These are phyloP conservation scores for Aphelinus atriplicis DNA, from an alignment of 1,140 invertebrate species.

Conservation along the genomic window DNA sequence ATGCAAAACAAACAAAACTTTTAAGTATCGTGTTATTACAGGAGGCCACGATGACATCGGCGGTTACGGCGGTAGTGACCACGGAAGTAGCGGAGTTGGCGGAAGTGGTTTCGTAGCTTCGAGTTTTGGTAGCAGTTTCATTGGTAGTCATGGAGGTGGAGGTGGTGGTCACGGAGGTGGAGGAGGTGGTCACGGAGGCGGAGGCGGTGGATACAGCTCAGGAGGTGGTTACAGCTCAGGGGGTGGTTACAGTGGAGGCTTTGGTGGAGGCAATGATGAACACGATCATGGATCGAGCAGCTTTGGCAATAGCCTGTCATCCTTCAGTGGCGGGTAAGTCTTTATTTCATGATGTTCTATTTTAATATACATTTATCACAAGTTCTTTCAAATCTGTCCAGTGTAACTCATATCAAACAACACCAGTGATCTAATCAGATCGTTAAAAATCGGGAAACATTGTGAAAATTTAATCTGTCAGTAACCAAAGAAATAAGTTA, in stretches of 20 bases:
- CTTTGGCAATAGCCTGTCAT: constrained; percentile 46
- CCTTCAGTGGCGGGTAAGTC: constrained; percentile 48
- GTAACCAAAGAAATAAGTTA: too few relatives aligned
- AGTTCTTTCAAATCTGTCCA: too few relatives aligned
- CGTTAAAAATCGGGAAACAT: too few relatives aligned
- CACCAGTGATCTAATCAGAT: too few relatives aligned
- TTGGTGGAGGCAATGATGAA: constrained; percentile 33
- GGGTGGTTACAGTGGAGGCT: constrained; percentile 26
- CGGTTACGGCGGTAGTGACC: neutral
- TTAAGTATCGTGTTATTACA: neutral
- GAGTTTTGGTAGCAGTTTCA: neutral
- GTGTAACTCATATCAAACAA: too few relatives aligned
- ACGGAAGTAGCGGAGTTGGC: neutral
- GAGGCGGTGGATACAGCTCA: constrained; percentile 16
- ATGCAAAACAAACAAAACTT: too few relatives aligned
- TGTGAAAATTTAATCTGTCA: too few relatives aligned
- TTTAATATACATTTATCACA: too few relatives aligned
- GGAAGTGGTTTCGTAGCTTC: constrained; percentile 19
- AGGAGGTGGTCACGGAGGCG: constrained; percentile 30
- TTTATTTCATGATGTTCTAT: neutral
- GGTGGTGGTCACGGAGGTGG: neutral
- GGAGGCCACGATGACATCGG: neutral
- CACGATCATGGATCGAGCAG: constrained; percentile 42
- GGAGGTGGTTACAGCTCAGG: constrained; percentile 18
- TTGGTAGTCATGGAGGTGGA: too few relatives aligned